Conservation (phyloP, 2,888 invertebrate genomes). For the Bombylius discolor region DNA sequence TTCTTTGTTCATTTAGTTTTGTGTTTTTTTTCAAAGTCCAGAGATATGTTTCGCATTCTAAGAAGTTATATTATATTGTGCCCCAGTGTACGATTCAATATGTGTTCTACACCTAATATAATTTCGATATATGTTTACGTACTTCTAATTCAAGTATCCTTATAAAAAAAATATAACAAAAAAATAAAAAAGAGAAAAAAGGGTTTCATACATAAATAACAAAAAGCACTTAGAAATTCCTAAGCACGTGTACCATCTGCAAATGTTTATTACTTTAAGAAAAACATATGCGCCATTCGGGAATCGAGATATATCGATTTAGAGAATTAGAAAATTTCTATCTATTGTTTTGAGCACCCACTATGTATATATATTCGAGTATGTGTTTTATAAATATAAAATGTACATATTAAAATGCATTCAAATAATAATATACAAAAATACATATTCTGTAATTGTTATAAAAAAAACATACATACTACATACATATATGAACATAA, state of each 20-base stretch:
- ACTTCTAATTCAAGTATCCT: not conserved
- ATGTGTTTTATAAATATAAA: not conserved
- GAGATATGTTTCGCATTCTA: not conserved
- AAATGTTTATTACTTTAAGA: constrained; percentile 12
- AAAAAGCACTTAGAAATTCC: constrained; percentile 14
- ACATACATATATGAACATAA: not conserved
- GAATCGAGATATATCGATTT: constrained; percentile 3
- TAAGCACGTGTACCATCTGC: constrained; percentile 12
- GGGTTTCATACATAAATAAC: constrained; percentile 15
- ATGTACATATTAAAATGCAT: not conserved
- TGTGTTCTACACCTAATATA: constrained; percentile 15
- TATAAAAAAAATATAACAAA: not conserved
- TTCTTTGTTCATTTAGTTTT: too few species aligned
- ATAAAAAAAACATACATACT: not conserved
- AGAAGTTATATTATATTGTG: constrained; percentile 10
- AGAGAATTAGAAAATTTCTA: not conserved
- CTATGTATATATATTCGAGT: not conserved
- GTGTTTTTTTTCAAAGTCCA: not conserved
- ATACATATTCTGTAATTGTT: too few species aligned
- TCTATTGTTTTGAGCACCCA: constrained; percentile 5
- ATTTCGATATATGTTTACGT: constrained; percentile 3
- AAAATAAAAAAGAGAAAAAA: constrained; percentile 1
- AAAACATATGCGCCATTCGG: constrained; percentile 17
- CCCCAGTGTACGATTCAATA: constrained; percentile 13
- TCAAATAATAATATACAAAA: not conserved